Conservation (phyloP, 2,113 vertebrate genomes). For the Mixornis gularis region DNA sequence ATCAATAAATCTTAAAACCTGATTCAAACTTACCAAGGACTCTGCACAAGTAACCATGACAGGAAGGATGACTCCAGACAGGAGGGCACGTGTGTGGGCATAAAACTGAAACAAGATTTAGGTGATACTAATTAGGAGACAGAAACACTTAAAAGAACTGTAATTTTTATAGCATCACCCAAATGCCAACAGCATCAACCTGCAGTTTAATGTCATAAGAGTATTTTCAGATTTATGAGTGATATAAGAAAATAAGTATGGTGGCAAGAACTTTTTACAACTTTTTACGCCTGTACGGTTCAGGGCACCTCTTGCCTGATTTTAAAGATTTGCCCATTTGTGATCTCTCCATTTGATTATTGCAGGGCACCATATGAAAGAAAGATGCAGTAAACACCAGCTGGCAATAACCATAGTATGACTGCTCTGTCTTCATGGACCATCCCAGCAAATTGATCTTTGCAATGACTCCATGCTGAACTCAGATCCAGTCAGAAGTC, state of each 20-base stretch:
- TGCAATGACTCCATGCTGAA: neutral
- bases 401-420: neutral
- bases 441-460: neutral
- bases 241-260: neutral
- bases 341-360: neutral
- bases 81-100: neutral
- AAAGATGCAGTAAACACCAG: neutral
- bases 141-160: neutral
- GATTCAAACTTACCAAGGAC: slow-evolving; percentile 53
- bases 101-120: neutral
- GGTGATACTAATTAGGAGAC: neutral
- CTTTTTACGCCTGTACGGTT: neutral
- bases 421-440: neutral
- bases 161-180: neutral
- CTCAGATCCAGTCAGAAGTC: neutral
- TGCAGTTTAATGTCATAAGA: neutral
- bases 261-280: neutral
- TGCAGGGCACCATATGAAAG: neutral
- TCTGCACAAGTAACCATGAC: slow-evolving; percentile 41
- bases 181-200: neutral
- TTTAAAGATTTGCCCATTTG: neutral
- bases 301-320: neutral
- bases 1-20: slow-evolving; percentile 56
- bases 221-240: neutral
- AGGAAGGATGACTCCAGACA: slow-evolving; percentile 6